Evolutionary conservation across 2,888 invertebrate genomes (phyloP), one percentile per base, ranked within the genome.

Genomic region (Cryptocephalus moraei): DNA sequence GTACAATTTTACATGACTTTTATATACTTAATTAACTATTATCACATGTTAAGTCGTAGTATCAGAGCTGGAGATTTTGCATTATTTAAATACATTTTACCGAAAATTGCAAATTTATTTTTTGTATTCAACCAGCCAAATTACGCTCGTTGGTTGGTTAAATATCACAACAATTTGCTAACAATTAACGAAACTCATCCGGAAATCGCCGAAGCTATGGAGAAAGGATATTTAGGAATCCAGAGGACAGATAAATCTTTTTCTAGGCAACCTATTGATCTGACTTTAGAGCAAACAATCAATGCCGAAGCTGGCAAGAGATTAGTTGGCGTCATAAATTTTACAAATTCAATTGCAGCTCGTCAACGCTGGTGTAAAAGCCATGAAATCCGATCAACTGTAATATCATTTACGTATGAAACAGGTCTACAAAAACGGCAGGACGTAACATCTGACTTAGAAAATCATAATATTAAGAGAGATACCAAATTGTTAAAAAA

Each of bases 21-120:
- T 47, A 52, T 62, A 6, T 33, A 59, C 36, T 49, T 62, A 6
- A 42, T 65, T 8, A 49, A 60, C 48, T 50, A 62, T 45, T 66
- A 62, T 46, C 40, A 57, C 1, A 39, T 47, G 8, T 51, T 66
- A 13, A 42, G 32, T 22, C 50, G 56, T 42, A 64, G 64, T 41
- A 58, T 66, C 42, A 45, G 65, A 22, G 59, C 53, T n/a, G 53
- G 56, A 10, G 54, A 67, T 53, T 59, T 65, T 44, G 47, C 61
- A 34, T 33, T 54, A 9, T 50, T 39, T 40, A 47, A 56, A 47
- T 58, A 50, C 36, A 45, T 58, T 38, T 49, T 65, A 32, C 53
- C 57, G 4, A 47, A 52, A 39, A 49, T 50, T 8, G 39, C 46
- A 8, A 54, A 45, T 38, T 10, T 48, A 9, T 48, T 50, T 40